Base-by-base conservation (phyloP, 2,888 invertebrate species). In the Fragum sueziense region DNA sequence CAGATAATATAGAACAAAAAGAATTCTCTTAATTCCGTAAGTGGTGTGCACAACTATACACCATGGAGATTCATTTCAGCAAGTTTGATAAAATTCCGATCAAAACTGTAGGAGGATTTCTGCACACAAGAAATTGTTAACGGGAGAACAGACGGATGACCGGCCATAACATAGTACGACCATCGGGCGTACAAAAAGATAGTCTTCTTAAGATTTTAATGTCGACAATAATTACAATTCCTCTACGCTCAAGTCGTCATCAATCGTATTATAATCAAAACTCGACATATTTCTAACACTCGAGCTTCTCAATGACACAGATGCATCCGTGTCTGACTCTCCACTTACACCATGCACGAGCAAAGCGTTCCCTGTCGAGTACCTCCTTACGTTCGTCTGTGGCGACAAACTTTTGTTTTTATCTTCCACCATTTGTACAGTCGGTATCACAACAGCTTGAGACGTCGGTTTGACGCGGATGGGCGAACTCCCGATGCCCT, bases 401-500 rank as follows among this genome's bases (percentile, higher is more conserved):
- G 65, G 65, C 2, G 41, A 14, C 27, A 65, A 65, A 41, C 17
- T 22, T 41, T 41, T 41, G 25, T 20, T 9, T n/a, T 11, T 22
- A 2, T 41, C 4, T 37, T 22, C 20, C 9, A 41, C 20, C 27
- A 22, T 22, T 37, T 22, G 9, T 11, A 41, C 31, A 41, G 37
- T 41, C 41, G 41, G 65, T 14, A 14, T 22, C 17, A 65, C 65
- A n/a, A 65, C 41, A 27, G 65, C 65, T 9, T 65, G 29, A 22
- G 11, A 27, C 22, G 9, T 65, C 3, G 65, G 65, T 41, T 65
- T 65, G 2, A 27, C 22, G 14, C 31, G 4, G 22, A 65, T 25
- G 25, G 65, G 41, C 41, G 65, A 65, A 41, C 41, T 65, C 2
- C 65, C 65, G 6, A 65, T 65, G 25, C 65, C 65, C 65, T 65